Base-by-base conservation (phyloP, 2,797 vertebrate genomes). In the Gymnopithys bicolor region DNA sequence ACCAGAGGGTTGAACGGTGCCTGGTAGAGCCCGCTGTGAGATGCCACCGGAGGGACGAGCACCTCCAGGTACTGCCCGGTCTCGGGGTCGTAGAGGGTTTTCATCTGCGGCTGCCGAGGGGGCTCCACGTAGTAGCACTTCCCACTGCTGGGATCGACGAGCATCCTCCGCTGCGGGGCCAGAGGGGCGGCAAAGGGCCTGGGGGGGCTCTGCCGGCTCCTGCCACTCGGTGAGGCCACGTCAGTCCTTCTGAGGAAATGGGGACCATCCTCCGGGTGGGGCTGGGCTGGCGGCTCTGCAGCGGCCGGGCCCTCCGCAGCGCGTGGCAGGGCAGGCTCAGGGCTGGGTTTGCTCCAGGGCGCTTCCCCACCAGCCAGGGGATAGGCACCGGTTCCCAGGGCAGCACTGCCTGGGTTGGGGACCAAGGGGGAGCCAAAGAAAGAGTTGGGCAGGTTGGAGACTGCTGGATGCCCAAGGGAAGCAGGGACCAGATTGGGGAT, bases 31-130 rank as follows among this genome's bases (percentile, higher is more conserved):
- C 98, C 98, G 2, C 98, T 91, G 32, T 98, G 98, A 3, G 98
- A 98, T 5, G 95, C 87, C 84, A 98, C 98, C 8, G 99, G 98
- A 4, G 99, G 99, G 95, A 99, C 98, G 64, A 99, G 98, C 75
- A 99, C 99, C 95, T 99, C 99, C 89, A 99, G 98, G 76, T 99
- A 99, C 92, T 99, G 99, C 71, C 99, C 98, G 0, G 98, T 99
- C 96, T 99, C 99, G 3, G 99, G 99, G 94, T 99, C 99, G 46
- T 99, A 99, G 92, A 99, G 97, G 49, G 98, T 98, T 95, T 99
- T 99, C 84, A 99, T 98, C 59, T 99, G 97, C 18, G 99, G 99
- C 87, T 99, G 99, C 76, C 98, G 97, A 1, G 99, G 99, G 6
- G 98, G 97, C 94, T 99, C 99, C 49, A 99, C 97, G 46, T 99